phyloP scores from a whole-genome alignment of 1,140 invertebrate genomes.

The Drosophila takahashii region DNA sequence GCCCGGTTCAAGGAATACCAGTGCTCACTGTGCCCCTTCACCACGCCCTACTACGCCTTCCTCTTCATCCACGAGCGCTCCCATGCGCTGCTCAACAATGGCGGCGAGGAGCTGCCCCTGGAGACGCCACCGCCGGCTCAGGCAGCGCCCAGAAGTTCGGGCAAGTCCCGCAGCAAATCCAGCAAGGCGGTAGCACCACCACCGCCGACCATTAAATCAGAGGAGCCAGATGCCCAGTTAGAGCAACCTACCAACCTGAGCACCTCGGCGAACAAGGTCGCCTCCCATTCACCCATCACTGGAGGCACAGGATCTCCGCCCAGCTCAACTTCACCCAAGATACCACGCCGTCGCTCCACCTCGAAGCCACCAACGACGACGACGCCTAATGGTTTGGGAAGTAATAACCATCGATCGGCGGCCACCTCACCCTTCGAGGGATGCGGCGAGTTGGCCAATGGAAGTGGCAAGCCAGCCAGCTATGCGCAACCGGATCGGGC shows the following conservation, averaged over 20 bases:
- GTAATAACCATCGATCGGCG: constrained; percentile 52
- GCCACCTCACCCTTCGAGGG: constrained; percentile 74
- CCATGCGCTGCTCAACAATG: constrained; percentile 85
- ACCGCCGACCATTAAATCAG: not conserved
- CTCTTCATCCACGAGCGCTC: constrained; percentile 96
- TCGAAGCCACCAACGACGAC: constrained; percentile 25
- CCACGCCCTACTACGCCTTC: constrained; percentile 94
- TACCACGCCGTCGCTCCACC: constrained; percentile 20
- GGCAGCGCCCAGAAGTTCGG: constrained; percentile 7
- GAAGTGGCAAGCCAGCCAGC: constrained; percentile 64
- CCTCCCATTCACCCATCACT: constrained; percentile 21
- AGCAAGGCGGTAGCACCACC: constrained; percentile 20
- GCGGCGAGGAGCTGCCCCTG: constrained; percentile 53
- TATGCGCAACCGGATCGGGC: constrained; percentile 69
- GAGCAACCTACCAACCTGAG: constrained; percentile 70
- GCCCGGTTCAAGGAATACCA: constrained; percentile 90
- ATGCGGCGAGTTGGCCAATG: constrained; percentile 65
- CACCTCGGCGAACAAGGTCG: constrained; percentile 27
- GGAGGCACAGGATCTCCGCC: no score
- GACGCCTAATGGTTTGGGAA: constrained; percentile 49
- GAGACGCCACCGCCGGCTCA: constrained; percentile 29
- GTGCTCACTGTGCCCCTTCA: constrained; percentile 95
- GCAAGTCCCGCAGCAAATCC: constrained; percentile 38
- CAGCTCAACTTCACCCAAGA: constrained; percentile 39
- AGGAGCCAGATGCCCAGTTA: constrained; percentile 20